phyloP scores from a whole-genome alignment of 2,888 invertebrate genomes.

The Tipula vernalis region DNA sequence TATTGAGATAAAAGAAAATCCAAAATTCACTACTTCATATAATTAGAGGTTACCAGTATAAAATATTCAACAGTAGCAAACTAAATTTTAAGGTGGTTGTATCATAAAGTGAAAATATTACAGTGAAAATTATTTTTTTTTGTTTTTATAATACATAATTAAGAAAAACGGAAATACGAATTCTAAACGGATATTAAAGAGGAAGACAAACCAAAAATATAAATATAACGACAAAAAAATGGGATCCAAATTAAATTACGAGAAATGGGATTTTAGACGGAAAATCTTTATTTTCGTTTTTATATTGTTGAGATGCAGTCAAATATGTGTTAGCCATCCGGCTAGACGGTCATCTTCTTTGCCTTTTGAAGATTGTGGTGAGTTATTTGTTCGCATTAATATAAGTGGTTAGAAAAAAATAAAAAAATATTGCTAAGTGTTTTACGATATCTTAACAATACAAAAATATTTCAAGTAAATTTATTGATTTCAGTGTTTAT shows the following conservation, averaged over 20 bases:
- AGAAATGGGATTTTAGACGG: not conserved
- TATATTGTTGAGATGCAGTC: not conserved
- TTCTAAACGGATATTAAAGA: not conserved
- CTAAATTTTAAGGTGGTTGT: not conserved
- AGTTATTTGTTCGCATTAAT: not conserved
- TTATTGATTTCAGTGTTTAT: not conserved
- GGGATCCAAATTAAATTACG: not conserved
- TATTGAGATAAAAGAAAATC: not conserved
- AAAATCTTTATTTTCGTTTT: not conserved
- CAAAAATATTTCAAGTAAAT: not conserved
- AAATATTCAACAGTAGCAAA: not conserved
- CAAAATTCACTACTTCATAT: not conserved
- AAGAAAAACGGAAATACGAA: not conserved
- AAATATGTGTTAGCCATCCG: not conserved
- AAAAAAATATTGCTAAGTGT: not conserved
- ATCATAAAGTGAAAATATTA: not conserved
- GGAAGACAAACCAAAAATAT: not conserved
- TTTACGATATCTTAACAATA: not conserved
- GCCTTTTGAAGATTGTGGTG: conserved; percentile 5
- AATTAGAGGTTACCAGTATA: not conserved
- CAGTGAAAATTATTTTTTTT: not conserved
- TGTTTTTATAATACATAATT: not conserved
- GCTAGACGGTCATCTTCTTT: not conserved
- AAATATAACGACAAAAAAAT: not conserved
- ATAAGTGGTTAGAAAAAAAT: not conserved